These are phyloP conservation scores for Ceuthmochares aereus DNA, from an alignment of 2,113 vertebrate species.

Conservation along the genomic window DNA sequence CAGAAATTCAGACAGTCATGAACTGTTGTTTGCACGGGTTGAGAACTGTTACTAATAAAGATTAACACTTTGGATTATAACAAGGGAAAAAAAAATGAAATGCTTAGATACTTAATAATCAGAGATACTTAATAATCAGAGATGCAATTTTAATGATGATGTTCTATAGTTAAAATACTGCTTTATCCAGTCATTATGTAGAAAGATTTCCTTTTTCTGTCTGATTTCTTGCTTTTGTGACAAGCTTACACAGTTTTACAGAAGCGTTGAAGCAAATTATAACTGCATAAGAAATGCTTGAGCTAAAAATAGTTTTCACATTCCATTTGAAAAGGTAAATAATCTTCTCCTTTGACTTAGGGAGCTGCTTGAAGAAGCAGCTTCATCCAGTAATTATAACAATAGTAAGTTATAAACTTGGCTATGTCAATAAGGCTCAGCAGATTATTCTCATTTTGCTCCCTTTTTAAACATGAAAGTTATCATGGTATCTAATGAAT, in stretches of 20 bases:
- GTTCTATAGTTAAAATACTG: neutral
- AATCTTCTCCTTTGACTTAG: neutral
- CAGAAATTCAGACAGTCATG: neutral
- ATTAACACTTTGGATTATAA: neutral
- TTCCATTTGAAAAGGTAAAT: neutral
- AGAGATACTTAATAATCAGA: neutral
- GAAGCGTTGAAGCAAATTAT: neutral
- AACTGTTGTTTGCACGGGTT: neutral
- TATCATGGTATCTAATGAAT: neutral
- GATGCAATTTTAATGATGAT: neutral
- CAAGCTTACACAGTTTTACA: neutral
- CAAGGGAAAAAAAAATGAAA: neutral
- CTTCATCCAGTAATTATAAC: neutral
- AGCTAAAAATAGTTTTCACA: neutral
- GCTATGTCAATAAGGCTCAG: neutral
- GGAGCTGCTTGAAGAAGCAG: neutral
- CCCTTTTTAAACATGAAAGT: neutral
- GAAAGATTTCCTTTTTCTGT: neutral
- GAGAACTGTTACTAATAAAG: neutral
- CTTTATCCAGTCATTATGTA: neutral
- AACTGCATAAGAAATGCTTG: neutral
- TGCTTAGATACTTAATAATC: neutral
- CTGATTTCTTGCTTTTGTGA: neutral
- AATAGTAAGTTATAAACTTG: neutral
- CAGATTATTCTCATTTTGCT: neutral